Base-by-base conservation (phyloP, 2,113 vertebrate species). In the Polyodon spathula region DNA sequence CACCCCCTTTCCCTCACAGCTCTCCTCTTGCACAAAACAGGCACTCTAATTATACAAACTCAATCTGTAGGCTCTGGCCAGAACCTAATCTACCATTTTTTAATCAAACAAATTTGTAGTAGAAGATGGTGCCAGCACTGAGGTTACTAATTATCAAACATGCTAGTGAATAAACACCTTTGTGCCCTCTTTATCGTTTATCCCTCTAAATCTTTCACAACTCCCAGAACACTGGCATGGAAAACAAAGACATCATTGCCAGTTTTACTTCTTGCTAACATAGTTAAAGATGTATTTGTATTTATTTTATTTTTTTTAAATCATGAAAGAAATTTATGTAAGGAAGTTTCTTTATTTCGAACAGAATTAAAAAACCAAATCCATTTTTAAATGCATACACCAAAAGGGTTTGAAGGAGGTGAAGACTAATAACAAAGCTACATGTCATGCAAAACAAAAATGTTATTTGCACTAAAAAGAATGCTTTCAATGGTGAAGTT, bases 41-140 rank as follows among this genome's bases (percentile, higher is more conserved):
- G 56, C 68, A 54, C 72, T 78, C 58, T 81, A 78, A 85, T 81
- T 76, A 83, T 71, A 72, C 74, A 70, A 68, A 76, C 80, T 65
- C 63, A 60, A 65, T 65, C 63, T 56, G 63, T 40, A 40, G 58
- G 51, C 40, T 38, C 71, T 72, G 68, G 72, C 78, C 83, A 81
- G 75, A 73, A 78, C 63, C 69, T 77, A 78, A 81, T 80, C 74
- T 68, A 63, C 68, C 67, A 71, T 78, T 75, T 73, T 81, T 75
- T 66, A 75, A 75, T 77, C 72, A 81, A 78, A 77, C 65, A 73
- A 68, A 71, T 76, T 74, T 73, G 73, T 75, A 70, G 61, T 64
- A 63, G 71, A 71, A 51, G 62, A 54, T 54, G n/a, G 65, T 72
- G 75, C 76, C 78, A 84, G 46, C 66, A 68, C 59, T 70, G 50